Conservation (phyloP, 2,888 invertebrate species). For the Lissocephala sabroskyi region DNA sequence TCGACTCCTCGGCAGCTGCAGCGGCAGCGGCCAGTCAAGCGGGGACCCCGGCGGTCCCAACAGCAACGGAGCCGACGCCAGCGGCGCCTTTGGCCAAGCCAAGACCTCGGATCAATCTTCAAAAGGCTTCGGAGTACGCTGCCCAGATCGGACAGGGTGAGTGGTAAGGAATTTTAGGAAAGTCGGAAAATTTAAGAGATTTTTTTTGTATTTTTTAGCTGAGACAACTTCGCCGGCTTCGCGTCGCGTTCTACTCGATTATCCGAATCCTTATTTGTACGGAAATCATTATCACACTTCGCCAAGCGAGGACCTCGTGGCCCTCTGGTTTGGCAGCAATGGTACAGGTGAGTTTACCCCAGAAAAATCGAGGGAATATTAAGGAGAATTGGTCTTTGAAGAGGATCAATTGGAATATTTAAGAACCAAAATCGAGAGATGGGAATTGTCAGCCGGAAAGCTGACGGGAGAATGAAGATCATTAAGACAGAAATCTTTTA, state of each 20-base stretch:
- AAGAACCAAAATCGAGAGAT: too few species aligned
- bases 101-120: slow-evolving; percentile 70
- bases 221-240: slow-evolving; percentile 72
- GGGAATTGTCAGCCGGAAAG: too few species aligned
- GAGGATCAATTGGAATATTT: too few species aligned
- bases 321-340: slow-evolving; percentile 81
- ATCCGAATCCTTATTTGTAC: slow-evolving; percentile 72
- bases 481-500: too few species aligned
- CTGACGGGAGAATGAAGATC: too few species aligned
- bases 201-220: slow-evolving; percentile 46
- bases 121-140: slow-evolving; percentile 72
- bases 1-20: slow-evolving; percentile 73
- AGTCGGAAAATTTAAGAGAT: background rate
- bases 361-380: too few species aligned
- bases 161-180: slow-evolving; percentile 8
- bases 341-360: slow-evolving; percentile 76
- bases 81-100: slow-evolving; percentile 47
- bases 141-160: slow-evolving; percentile 71
- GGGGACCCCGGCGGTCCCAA: slow-evolving; percentile 55
- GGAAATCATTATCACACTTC: slow-evolving; percentile 74
- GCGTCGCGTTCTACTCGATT: slow-evolving; percentile 72
- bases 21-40: slow-evolving; percentile 34
- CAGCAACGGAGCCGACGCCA: slow-evolving; percentile 49
- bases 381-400: too few species aligned
- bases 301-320: slow-evolving; percentile 83